Evolutionary conservation across 37 sponge, comb jelly and placozoan genomes (phyloP).

Genomic region (Ephydatia muelleri): DNA sequence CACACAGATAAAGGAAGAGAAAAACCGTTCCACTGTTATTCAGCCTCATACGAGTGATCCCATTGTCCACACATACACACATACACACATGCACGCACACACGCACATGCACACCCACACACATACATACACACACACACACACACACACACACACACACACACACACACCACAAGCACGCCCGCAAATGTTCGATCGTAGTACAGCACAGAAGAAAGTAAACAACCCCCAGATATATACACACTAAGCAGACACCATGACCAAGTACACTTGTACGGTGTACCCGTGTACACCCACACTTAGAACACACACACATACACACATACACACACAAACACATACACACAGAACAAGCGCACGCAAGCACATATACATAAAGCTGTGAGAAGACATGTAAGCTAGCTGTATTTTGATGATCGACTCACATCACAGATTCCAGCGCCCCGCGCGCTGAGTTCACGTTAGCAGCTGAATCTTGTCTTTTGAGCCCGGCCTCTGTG

Average conservation of each 20-base stretch:
- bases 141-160: background rate
- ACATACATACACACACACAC: slow-evolving; percentile 1
- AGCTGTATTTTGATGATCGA: background rate
- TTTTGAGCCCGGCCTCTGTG: background rate
- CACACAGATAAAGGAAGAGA: no score
- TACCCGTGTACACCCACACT: background rate
- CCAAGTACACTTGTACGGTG: background rate
- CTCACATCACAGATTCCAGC: background rate
- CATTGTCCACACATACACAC: background rate
- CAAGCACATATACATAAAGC: no score
- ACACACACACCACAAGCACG: background rate
- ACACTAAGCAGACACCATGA: no score
- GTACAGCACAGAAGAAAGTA: no score
- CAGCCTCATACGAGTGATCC: background rate
- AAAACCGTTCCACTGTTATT: background rate
- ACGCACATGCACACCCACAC: no score
- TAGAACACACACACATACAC: background rate
- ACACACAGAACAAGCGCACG: background rate
- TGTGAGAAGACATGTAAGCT: background rate
- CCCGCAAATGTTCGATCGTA: no score
- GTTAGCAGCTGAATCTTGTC: background rate
- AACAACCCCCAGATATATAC: no score
- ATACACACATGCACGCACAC: background rate
- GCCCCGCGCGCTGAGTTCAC: background rate
- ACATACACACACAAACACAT: background rate